Conservation (phyloP, 2,888 invertebrate species). For the Tenodera sinensis region DNA sequence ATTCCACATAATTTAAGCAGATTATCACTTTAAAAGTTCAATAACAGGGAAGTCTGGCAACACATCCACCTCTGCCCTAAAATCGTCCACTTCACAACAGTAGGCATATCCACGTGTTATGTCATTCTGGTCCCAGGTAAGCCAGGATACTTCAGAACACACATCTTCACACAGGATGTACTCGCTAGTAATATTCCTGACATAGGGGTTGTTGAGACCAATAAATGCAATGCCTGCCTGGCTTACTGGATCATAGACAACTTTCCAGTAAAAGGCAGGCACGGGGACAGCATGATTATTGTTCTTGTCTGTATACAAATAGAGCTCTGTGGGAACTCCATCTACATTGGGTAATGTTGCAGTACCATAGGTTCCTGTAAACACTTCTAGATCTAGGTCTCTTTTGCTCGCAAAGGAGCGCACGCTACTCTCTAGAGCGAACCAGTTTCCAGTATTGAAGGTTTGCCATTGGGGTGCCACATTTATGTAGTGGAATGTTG, state of each 20-base stretch:
- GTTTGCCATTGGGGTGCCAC: conserved; percentile 65
- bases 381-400: conserved; percentile 40
- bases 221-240: conserved; percentile 57
- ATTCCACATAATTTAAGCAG: too few relatives aligned
- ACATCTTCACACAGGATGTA: conserved; percentile 53
- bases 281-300: conserved; percentile 50
- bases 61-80: conserved; percentile 51
- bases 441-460: conserved; percentile 60
- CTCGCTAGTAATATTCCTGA: conserved; percentile 30
- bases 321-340: conserved; percentile 36
- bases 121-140: conserved; percentile 53
- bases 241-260: conserved; percentile 52
- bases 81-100: conserved; percentile 58
- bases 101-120: conserved; percentile 57
- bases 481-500: conserved; percentile 63
- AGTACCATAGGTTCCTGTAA: conserved; percentile 58
- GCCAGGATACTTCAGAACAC: conserved; percentile 48
- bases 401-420: conserved; percentile 45
- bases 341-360: conserved; percentile 49
- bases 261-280: conserved; percentile 57
- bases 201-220: conserved; percentile 61
- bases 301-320: conserved; percentile 37
- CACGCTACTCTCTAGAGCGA: conserved; percentile 48
- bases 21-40: not conserved
- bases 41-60: conserved; percentile 52